Evolutionary conservation across 2,113 vertebrate species (phyloP), one percentile per base, ranked within the genome.

Genomic region (Dolichallabes microphthalmus): DNA sequence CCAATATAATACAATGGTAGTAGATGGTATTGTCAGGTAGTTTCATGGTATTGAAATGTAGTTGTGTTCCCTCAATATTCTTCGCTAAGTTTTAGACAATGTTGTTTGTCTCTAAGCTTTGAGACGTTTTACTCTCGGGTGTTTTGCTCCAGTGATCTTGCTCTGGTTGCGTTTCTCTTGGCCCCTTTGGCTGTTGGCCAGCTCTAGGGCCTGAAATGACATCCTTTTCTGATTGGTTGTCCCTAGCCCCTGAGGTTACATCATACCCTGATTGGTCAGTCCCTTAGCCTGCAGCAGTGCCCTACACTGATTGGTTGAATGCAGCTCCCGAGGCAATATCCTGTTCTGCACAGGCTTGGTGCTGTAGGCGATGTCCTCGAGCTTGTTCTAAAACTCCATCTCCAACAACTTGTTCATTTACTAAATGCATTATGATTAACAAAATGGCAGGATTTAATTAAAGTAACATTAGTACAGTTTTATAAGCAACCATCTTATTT

Each of bases 211-310:
- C 69, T 84, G 15, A 81, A 27, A 30, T 58, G 76, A 17, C 20
- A 86, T 61, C 64, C 77, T 55, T 39, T 13, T 84, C 64, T 55
- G 61, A 88, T 39, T 85, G 84, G 84, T 61, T 81, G 32, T 74
- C 39, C 27, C 39, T 61, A 45, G 11, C 1, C 10, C 64, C 76
- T 50, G 15, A 85, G 84, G 84, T 68, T 52, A 12, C 2, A 55
- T 61, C 27, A 50, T 73, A 19, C n/a, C 55, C 66, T 80, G 57
- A 73, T 73, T 80, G 66, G 84, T 73, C 64, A 80, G 53, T 55
- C 30, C 10, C 12, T 53, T 64, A 55, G 19, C 85, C 68, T 58
- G n/a, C 13, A 39, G 68, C 85, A 35, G 39, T 64, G 58, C 39
- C 66, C 58, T 81, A 81, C 57, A 39, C 78, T 75, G 68, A 75